Evolutionary conservation across 1,140 invertebrate genomes (phyloP), one percentile per base, ranked within the genome.

Genomic region (Cecropterus lyciades): DNA sequence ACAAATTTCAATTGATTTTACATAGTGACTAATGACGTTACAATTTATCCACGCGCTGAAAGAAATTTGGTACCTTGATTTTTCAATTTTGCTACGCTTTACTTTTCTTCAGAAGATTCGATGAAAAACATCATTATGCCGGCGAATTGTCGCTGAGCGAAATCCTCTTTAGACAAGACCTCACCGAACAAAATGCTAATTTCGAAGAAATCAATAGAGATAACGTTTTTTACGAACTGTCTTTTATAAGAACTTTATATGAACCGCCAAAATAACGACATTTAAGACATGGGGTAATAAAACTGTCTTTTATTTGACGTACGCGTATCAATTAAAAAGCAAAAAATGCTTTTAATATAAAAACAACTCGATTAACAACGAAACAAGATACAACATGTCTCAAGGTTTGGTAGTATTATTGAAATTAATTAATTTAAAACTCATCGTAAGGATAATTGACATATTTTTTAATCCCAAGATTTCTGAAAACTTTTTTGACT

Each of bases 151-250:
- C 79, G 3, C 64, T 76, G 10, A 79, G 75, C 51, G 76, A 82
- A 48, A 83, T 73, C 6, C 17, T 81, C 8, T 80, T 69, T 27
- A 74, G 72, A 66, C 72, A 74, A 55, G 75, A 65, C 20, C 24
- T 83, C 11, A 65, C 85, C 4, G 79, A 83, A 52, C 59, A 75
- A 45, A 65, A 73, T 33, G 71, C 56, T 37, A 79, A 77, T 17
- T 79, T 83, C 51, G 82, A 86, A 57, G 79, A 84, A 70, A 80
- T 86, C 13, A 84, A 76, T 60, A 72, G 84, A 8, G 84, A 80
- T n/a, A 11, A 74, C 70, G 5, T 83, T 84, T 56, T 76, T 75
- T 40, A 82, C 85, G 52, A 72, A 73, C 1, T n/a, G n/a, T n/a
- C n/a, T n/a, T n/a, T n/a, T n/a, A n/a, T n/a, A n/a, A n/a, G n/a